Conservation (phyloP, 1,140 invertebrate genomes). For the Drosophila elegans region DNA sequence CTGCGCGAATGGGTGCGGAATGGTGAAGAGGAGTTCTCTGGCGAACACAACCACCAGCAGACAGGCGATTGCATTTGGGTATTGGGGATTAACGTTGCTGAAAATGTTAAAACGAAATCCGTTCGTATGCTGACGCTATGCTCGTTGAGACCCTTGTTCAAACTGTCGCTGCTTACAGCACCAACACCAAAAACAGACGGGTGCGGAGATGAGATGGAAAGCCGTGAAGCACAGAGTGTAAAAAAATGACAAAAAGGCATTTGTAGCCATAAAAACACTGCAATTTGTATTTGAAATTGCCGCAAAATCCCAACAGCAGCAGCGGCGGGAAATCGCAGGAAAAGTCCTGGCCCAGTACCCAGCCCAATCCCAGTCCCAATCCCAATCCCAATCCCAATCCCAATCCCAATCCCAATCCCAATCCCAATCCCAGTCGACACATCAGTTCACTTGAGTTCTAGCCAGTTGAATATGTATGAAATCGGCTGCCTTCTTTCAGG, state of each 20-base stretch:
- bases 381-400: conserved; percentile 6
- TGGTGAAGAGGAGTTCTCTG: background rate
- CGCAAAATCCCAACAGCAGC: conserved; percentile 77
- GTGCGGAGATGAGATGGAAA: background rate
- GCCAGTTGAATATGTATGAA: conserved; percentile 71
- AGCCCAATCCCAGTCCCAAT: conserved; percentile 23
- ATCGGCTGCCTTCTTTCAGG: conserved; percentile 42
- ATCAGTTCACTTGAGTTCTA: conserved; percentile 58
- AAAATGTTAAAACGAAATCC: conserved; percentile 80
- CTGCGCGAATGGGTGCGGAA: background rate
- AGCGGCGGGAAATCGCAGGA: conserved; percentile 36
- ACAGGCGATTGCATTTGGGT: conserved; percentile 80
- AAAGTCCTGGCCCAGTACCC: conserved; percentile 31
- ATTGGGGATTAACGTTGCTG: conserved; percentile 81
- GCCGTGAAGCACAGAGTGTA: conserved; percentile 20
- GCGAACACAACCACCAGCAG: conserved; percentile 48
- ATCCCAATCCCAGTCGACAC: conserved; percentile 34
- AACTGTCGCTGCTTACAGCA: conserved; percentile 72
- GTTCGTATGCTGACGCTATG: conserved; percentile 60
- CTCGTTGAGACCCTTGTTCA: conserved; percentile 68
- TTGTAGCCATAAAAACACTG: conserved; percentile 81
- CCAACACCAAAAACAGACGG: conserved; percentile 38
- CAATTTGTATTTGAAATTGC: conserved; percentile 83
- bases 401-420: conserved; percentile 11
- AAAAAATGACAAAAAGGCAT: conserved; percentile 73